phyloP scores from a whole-genome alignment of 2,888 invertebrate species.

The Onchidella celtica region DNA sequence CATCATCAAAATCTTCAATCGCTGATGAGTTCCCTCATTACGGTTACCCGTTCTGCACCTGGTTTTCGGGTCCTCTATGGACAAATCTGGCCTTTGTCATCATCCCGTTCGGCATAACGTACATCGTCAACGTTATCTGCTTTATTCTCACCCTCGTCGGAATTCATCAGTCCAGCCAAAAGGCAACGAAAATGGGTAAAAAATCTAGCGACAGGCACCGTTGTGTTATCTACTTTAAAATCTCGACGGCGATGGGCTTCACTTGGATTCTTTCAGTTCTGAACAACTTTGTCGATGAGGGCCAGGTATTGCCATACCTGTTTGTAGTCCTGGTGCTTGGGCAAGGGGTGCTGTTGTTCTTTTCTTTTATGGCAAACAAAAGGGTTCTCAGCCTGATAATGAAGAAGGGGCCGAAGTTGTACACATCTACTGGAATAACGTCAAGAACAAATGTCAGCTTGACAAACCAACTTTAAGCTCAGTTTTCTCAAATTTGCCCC shows the following conservation, averaged over 20 bases:
- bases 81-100: conserved; percentile 23
- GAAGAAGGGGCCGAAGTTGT: conserved; percentile 8
- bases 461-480: neutral
- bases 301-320: neutral
- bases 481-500: neutral
- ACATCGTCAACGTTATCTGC: conserved; percentile 45
- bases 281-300: neutral
- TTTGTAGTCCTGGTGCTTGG: conserved; percentile 14
- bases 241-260: conserved; percentile 40
- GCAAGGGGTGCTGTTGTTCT: conserved; percentile 28
- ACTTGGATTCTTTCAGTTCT: conserved; percentile 7
- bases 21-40: conserved; percentile 12
- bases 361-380: conserved; percentile 36
- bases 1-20: neutral
- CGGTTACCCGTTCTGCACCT: conserved; percentile 31
- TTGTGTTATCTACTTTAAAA: conserved; percentile 30
- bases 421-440: neutral
- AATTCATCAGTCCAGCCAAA: conserved; percentile 31
- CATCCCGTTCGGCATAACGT: conserved; percentile 49
- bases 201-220: neutral
- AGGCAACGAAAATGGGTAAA: neutral
- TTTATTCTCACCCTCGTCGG: conserved; percentile 51
- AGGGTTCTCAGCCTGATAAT: conserved; percentile 1
- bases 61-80: conserved; percentile 45
- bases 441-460: neutral